Evolutionary conservation across 2,888 invertebrate species (phyloP), one percentile per base, ranked within the genome.

Genomic region (Nematopogon swammerdamellus): DNA sequence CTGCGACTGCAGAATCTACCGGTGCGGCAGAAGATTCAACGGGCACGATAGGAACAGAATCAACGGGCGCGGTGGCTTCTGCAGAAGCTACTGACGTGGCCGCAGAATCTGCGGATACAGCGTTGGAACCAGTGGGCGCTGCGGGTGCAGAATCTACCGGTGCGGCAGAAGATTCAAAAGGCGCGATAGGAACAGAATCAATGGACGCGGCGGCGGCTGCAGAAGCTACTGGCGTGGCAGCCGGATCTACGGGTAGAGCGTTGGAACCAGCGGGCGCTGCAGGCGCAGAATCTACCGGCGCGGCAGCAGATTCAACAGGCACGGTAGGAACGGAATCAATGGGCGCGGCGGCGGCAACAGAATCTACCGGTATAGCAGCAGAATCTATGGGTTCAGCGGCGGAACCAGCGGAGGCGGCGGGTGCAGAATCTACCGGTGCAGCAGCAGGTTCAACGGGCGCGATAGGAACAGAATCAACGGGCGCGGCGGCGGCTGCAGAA

Each of bases 61-160:
- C 44, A 4, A 17, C 44, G 44, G 44, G 6, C 16, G n/a, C n/a
- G n/a, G 4, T 14, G 14, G 44, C 16, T 6, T 4, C 44, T 11
- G 4, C 44, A 43, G 44, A n/a, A 43, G 16, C 44, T n/a, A 14
- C n/a, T n/a, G n/a, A n/a, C n/a, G n/a, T 5, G 11, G 44, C 16
- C 4, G 44, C 73, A 17, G 55, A 56, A 20, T 4, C 36, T n/a
- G 36, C 20, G 42, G 20, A n/a, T n/a, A n/a, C n/a, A n/a, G n/a
- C n/a, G n/a, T n/a, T n/a, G n/a, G n/a, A n/a, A n/a, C n/a, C n/a
- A n/a, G n/a, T n/a, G n/a, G n/a, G n/a, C n/a, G n/a, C n/a, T n/a
- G n/a, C n/a, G n/a, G n/a, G n/a, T n/a, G n/a, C n/a, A n/a, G n/a
- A n/a, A n/a, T n/a, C n/a, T n/a, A n/a, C n/a, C n/a, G n/a, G n/a